phyloP scores from a whole-genome alignment of 2,888 invertebrate genomes.

The Drosophila heteroneura region DNA sequence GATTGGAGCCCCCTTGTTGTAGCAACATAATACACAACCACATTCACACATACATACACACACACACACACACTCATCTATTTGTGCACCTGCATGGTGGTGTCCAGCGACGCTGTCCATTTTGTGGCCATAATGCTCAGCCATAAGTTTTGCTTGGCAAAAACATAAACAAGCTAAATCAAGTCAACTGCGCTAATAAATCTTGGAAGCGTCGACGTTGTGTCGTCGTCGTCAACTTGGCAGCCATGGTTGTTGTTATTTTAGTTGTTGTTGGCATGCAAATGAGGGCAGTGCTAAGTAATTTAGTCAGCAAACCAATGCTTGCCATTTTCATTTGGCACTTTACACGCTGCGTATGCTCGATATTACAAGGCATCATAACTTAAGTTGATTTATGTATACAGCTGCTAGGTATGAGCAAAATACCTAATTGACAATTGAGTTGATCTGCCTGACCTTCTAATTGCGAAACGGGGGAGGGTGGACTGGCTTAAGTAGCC shows the following conservation, averaged over 20 bases:
- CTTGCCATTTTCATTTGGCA: constrained; percentile 27
- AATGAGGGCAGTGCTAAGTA: constrained; percentile 49
- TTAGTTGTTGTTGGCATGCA: constrained; percentile 53
- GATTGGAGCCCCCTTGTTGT: constrained; percentile 31
- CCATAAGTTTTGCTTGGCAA: constrained; percentile 77
- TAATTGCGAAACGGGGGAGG: constrained; percentile 27
- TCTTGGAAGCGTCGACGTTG: constrained; percentile 67
- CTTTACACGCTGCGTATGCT: constrained; percentile 45
- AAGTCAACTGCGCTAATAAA: constrained; percentile 84
- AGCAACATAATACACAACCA: constrained; percentile 46
- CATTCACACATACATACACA: constrained; percentile 26
- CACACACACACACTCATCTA: constrained; percentile 6
- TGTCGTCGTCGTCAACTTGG: constrained; percentile 42
- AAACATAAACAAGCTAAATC: constrained; percentile 85
- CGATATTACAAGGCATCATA: constrained; percentile 53
- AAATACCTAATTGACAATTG: constrained; percentile 48
- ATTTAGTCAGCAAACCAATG: constrained; percentile 12
- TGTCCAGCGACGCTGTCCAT: constrained; percentile 62
- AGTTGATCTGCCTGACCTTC: constrained; percentile 41
- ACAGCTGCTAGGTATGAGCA: constrained; percentile 6
- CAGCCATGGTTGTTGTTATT: constrained; percentile 20
- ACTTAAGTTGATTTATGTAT: constrained; percentile 72
- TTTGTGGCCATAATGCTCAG: constrained; percentile 76
- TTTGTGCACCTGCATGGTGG: constrained; percentile 35
- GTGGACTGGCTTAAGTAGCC: constrained; percentile 12